Evolutionary conservation across 1,140 invertebrate genomes (phyloP), one percentile per base, ranked within the genome.

Genomic region (Neodiprion pinetum): DNA sequence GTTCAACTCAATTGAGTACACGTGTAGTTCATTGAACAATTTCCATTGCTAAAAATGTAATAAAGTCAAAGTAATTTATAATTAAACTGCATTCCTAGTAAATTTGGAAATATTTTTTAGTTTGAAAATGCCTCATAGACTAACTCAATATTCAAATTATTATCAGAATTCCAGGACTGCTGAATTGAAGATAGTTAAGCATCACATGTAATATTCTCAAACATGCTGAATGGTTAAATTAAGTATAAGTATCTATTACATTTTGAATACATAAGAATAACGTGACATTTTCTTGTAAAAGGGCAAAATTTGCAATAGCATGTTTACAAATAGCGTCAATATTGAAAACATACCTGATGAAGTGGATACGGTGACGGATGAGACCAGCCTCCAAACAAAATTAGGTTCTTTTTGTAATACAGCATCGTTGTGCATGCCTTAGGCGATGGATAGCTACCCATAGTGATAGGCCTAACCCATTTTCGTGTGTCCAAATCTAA

Each of bases 321-420:
- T 40, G 28, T 40, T 40, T 40, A 40, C 28, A 5, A 40, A 40
- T 40, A 40, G 1, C 1, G 2, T 48, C 3, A 78, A 70, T 70
- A 61, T 61, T 61, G n/a, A 72, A 65, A 53, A 69, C 73, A 12
- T 75, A 93, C 94, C 86, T 98, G 96, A 88, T 98, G 96, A 50
- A 97, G 90, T 65, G 96, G 95, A 88, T 96, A 97, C 3, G 95
- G 91, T 53, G 96, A 96, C 23, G 97, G 96, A 88, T 98, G 96
- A 12, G 97, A 96, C 96, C 97, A 99, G 8, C 98, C 98, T 67
- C 97, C 97, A 91, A 98, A 99, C 48, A 99, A 88, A 75, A 99
- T 93, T 73, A 98, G 90, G 78, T 90, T 93, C 81, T 96, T 93
- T 80, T 95, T 93, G 87, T 98, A 96, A 75, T 92, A 90, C 8